Base-by-base conservation (phyloP, 2,888 invertebrate genomes). In the Xanthorhoe designata region DNA sequence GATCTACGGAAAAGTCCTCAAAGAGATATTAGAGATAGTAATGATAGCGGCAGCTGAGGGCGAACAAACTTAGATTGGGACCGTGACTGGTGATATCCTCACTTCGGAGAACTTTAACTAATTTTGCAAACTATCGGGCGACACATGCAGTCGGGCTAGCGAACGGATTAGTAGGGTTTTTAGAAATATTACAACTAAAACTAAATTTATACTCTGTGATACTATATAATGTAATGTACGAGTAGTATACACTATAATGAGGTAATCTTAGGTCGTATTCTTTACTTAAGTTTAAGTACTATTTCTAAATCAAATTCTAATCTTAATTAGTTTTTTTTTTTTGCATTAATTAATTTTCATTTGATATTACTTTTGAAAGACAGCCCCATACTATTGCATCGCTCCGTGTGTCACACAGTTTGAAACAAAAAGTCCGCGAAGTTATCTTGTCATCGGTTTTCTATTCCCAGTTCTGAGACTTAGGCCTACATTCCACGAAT, bases 1-100 rank as follows among this genome's bases (percentile, higher is more conserved):
- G 8, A 7, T 50, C 51, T 18, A 6, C 5, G 52, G 18, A 49
- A 54, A 62, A 59, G 51, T 59, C 24, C 38, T 51, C 51, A 24
- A 52, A 51, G 35, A 47, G 42, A 52, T 65, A 56, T 61, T 54
- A 55, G n/a, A 62, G 51, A 57, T 50, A 38, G 24, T 61, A 53
- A 53, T 54, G 66, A 68, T 18, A 65, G 67, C 68, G 62, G 57
- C 70, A 70, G 68, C 66, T 69, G 74, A 69, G 64, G 64, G 51
- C 63, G 52, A 70, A 58, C 66, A 73, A 75, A 75, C 71, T 75
- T 75, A 73, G 73, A 73, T 75, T 75, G 70, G 51, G 69, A 64
- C 71, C 67, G 66, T 67, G 68, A 71, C 70, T 68, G 52, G 65
- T 66, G 60, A 69, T 70, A 66, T 67, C 55, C 56, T 58, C 57